Evolutionary conservation across 1,140 invertebrate genomes (phyloP).

Genomic region (Meloidogyne exigua): DNA sequence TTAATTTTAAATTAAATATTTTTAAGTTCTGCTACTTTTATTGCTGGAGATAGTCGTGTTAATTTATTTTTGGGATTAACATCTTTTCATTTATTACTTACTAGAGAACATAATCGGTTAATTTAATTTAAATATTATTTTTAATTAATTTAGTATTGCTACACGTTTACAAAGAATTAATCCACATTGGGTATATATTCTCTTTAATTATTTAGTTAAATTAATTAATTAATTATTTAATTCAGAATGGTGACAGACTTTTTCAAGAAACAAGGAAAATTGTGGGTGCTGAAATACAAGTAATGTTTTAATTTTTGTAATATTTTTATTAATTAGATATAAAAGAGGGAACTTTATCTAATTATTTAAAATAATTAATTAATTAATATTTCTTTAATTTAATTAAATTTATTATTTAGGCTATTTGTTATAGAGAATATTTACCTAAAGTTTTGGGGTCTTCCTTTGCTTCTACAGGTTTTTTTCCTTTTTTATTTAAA

Average conservation of each 20-base stretch:
- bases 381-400: too few species aligned
- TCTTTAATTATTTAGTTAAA: too few species aligned
- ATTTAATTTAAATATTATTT: conserved; percentile 16
- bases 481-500: not conserved
- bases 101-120: conserved; percentile 59
- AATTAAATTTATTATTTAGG: conserved; percentile 30
- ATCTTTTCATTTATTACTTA: conserved; percentile 60
- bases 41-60: conserved; percentile 60
- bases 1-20: not conserved
- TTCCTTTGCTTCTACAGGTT: conserved; percentile 56
- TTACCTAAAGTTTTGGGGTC: conserved; percentile 60
- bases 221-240: not conserved
- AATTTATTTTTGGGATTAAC: conserved; percentile 61
- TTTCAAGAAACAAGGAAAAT: conserved; percentile 73
- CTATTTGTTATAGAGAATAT: conserved; percentile 59
- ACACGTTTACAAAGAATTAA: too few species aligned
- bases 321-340: too few species aligned
- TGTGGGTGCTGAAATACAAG: conserved; percentile 65
- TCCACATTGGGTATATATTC: too few species aligned
- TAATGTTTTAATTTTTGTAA: too few species aligned
- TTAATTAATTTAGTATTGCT: not conserved
- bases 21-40: conserved; percentile 56
- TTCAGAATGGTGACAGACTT: conserved; percentile 49
- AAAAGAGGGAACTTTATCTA: too few species aligned
- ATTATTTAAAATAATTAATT: too few species aligned